These are phyloP conservation scores for Rhea americana DNA, from an alignment of 2,113 vertebrate species.

Conservation along the genomic window DNA sequence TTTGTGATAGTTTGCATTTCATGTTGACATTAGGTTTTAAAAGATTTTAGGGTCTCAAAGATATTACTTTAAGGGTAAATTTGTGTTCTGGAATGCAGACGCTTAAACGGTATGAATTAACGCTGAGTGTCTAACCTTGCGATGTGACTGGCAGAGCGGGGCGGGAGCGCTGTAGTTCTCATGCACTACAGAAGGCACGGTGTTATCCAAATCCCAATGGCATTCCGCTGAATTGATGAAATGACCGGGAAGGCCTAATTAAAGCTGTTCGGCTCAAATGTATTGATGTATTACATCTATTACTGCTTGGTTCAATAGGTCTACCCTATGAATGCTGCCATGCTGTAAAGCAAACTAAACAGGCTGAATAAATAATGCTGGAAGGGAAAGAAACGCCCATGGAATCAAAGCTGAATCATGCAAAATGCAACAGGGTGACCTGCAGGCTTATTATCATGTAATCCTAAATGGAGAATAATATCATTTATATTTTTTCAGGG, in stretches of 20 bases:
- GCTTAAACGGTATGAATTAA: slow-evolving; percentile 76
- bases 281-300: slow-evolving; percentile 99
- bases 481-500: slow-evolving; percentile 4
- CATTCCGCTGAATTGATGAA: slow-evolving; percentile 90
- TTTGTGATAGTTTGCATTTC: slow-evolving; percentile 39
- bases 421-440: slow-evolving; percentile 63
- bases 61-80: slow-evolving; percentile 63
- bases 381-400: slow-evolving; percentile 61
- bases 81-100: slow-evolving; percentile 67
- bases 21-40: slow-evolving; percentile 49
- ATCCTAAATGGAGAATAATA: slow-evolving; percentile 50
- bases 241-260: slow-evolving; percentile 98
- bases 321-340: slow-evolving; percentile 85
- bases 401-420: slow-evolving; percentile 65
- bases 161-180: slow-evolving; percentile 80
- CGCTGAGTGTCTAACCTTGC: slow-evolving; percentile 78
- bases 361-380: slow-evolving; percentile 92
- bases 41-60: slow-evolving; percentile 53
- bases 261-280: slow-evolving; percentile 97
- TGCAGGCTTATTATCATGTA: slow-evolving; percentile 68
- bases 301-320: slow-evolving; percentile 93
- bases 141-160: slow-evolving; percentile 74
- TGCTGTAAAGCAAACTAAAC: slow-evolving; percentile 90
- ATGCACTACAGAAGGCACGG: slow-evolving; percentile 83
- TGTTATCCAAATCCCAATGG: slow-evolving; percentile 86